These are phyloP conservation scores for Propithecus perrieri DNA, from an alignment of 2,797 vertebrate genomes.

Conservation along the genomic window DNA sequence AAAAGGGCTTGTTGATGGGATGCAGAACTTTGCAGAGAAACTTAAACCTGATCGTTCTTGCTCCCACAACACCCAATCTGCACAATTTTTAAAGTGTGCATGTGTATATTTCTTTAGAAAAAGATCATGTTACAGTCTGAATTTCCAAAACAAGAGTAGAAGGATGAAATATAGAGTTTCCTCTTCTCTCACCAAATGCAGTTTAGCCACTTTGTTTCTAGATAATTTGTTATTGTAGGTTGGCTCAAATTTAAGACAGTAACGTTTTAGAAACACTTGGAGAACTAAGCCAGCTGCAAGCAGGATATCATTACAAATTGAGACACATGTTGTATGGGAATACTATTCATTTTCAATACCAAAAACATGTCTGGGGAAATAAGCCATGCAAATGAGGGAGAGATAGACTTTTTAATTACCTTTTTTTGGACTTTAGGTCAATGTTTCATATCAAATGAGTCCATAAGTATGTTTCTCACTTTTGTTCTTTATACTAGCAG, in stretches of 20 bases:
- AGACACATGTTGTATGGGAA: constrained; percentile 84
- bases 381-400: constrained; percentile 72
- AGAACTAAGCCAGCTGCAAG: constrained; percentile 85
- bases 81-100: constrained; percentile 47
- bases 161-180: constrained; percentile 74
- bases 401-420: constrained; percentile 75
- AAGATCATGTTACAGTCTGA: constrained; percentile 72
- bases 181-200: constrained; percentile 73
- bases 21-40: constrained; percentile 80
- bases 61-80: constrained; percentile 74
- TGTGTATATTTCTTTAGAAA: constrained; percentile 74
- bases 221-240: constrained; percentile 84
- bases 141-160: constrained; percentile 73
- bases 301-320: constrained; percentile 85
- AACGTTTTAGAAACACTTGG: constrained; percentile 84
- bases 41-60: constrained; percentile 76
- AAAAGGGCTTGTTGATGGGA: constrained; percentile 77
- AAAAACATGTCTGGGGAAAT: constrained; percentile 77
- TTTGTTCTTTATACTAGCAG: constrained; percentile 38
- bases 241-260: constrained; percentile 83
- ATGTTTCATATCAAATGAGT: constrained; percentile 64
- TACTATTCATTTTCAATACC: constrained; percentile 83
- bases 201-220: constrained; percentile 78
- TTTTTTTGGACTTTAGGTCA: constrained; percentile 68
- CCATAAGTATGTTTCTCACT: constrained; percentile 65